phyloP scores from a whole-genome alignment of 2,888 invertebrate species.

The Imbricaverruca yamaguchii region DNA sequence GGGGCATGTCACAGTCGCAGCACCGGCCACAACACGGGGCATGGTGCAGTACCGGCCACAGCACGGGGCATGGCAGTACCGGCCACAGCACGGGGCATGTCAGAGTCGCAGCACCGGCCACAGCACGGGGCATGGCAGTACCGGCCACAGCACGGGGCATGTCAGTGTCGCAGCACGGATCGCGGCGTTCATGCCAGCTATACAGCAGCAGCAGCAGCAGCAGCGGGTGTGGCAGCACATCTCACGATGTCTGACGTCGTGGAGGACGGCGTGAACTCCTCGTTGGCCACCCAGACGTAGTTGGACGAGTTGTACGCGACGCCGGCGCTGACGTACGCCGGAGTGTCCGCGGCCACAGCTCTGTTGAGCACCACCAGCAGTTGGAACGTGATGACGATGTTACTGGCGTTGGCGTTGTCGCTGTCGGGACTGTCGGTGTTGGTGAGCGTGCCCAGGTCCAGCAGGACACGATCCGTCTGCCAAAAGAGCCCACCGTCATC shows the following conservation, averaged over 20 bases:
- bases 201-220: too few relatives aligned
- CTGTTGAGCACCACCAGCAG: slow-evolving; percentile 28
- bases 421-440: neutral
- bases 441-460: slow-evolving; percentile 28
- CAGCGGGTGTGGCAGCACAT: neutral
- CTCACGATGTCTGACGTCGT: neutral
- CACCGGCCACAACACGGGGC: too few relatives aligned
- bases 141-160: too few relatives aligned
- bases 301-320: slow-evolving; percentile 28
- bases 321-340: slow-evolving; percentile 28
- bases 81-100: too few relatives aligned
- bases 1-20: too few relatives aligned
- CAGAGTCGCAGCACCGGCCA: too few relatives aligned
- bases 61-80: too few relatives aligned
- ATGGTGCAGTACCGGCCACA: too few relatives aligned
- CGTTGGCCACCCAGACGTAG: slow-evolving; percentile 29
- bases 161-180: too few relatives aligned
- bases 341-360: slow-evolving; percentile 20
- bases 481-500: neutral
- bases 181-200: too few relatives aligned
- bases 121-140: too few relatives aligned
- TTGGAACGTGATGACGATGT: slow-evolving; percentile 27
- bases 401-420: slow-evolving; percentile 23
- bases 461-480: slow-evolving; percentile 28
- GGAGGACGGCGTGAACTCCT: neutral